Evolutionary conservation across 2,888 invertebrate species (phyloP), one percentile per base, ranked within the genome.

Genomic region (Acronicta leporina): DNA sequence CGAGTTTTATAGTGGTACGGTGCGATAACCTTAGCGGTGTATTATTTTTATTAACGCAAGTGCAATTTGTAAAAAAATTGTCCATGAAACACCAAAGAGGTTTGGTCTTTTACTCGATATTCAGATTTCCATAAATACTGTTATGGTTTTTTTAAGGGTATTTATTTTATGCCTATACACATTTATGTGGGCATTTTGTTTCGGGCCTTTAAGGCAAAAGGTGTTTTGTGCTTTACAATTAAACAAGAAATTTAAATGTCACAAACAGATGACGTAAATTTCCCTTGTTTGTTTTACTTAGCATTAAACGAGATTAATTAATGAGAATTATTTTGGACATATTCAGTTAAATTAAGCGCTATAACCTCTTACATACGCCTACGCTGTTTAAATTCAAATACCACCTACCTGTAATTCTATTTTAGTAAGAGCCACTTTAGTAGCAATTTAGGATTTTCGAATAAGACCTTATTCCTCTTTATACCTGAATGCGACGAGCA

Each of bases 1-100:
- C n/a, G 48, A 41, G 15, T 51, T 46, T 16, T 46, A 40, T 50
- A 30, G 33, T 25, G 14, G 43, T 42, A 48, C 20, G 41, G 60
- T 38, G 41, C 45, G 41, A 7, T 58, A 25, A 20, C n/a, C 9
- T 48, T 20, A 35, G 52, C 33, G 2, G 5, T 33, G 33, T 3
- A 11, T 4, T 33, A 3, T 35, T 9, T 40, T 40, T 33, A 8
- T 30, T 47, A 60, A 51, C 33, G 6, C 40, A 50, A 52, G 30
- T 42, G 44, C 14, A 7, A 9, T 0, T 61, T 47, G 30, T 68
- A 45, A 68, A 48, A 42, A 1, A 3, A 30, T 1, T 16, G n/a
- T 6, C n/a, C 16, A 30, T 30, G 41, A 42, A 53, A 9, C 4
- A 30, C 10, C 27, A 25, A 20, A 49, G n/a, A 9, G 16, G 0